phyloP scores from a whole-genome alignment of 2,888 invertebrate species.

The Zygogramma bicolorata region DNA sequence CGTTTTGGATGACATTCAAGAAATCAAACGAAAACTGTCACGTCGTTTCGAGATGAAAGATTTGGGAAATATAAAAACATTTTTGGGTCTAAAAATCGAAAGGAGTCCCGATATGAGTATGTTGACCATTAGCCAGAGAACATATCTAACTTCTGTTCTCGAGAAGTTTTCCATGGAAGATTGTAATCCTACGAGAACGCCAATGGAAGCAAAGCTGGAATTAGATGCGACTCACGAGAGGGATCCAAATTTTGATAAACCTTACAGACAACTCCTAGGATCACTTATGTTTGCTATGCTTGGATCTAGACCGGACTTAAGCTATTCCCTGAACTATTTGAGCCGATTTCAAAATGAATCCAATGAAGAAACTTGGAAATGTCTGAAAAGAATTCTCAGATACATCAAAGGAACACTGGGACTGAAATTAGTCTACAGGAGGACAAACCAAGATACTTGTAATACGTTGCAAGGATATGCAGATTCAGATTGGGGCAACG shows the following conservation, averaged over 20 bases:
- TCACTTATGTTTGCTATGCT: neutral
- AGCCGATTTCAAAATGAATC: neutral
- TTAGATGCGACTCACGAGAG: neutral
- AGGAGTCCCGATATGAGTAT: neutral
- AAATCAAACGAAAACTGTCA: neutral
- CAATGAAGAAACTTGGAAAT: neutral
- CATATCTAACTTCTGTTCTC: neutral
- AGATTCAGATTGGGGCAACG: neutral
- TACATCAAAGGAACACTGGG: neutral
- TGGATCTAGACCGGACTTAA: neutral
- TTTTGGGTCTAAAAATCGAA: neutral
- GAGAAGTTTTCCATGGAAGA: neutral
- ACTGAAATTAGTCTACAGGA: neutral
- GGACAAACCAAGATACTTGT: too few species aligned
- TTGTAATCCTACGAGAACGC: neutral
- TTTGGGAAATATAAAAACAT: neutral
- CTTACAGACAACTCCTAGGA: neutral
- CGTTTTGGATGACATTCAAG: neutral
- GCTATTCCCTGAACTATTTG: neutral
- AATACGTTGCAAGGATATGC: too few species aligned
- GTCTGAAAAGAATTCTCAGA: neutral
- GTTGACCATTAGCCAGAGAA: neutral
- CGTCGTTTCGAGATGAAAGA: neutral
- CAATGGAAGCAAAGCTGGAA: neutral
- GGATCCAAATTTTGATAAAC: neutral